A percentile compares a stretch with the other conserved stretches of the same genome.
These are phyloP conservation scores for Macaria liturata DNA, from an alignment of 2,888 invertebrate species.

Conservation along the genomic window DNA sequence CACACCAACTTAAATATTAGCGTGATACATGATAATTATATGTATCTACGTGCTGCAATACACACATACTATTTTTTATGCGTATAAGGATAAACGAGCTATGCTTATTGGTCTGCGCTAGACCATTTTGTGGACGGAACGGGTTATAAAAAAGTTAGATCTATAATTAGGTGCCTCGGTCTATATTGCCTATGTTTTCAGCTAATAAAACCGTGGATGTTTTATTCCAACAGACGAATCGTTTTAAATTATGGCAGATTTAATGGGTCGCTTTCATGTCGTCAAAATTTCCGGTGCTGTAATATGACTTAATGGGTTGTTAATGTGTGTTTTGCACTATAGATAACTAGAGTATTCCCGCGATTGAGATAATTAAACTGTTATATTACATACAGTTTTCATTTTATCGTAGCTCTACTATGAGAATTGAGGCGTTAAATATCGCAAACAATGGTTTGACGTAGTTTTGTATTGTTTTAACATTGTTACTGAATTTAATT, in stretches of 20 bases:
- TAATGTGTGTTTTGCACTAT: constrained; percentile 12
- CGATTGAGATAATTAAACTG: constrained; percentile 6
- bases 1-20: too few relatives aligned
- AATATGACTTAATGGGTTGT: constrained; percentile 22
- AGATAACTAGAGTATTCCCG: constrained; percentile 14
- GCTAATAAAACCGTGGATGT: constrained; percentile 25
- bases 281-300: constrained; percentile 22
- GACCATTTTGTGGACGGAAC: too few relatives aligned
- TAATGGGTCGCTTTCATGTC: constrained; percentile 21
- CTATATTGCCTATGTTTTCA: background rate
- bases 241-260: constrained; percentile 14
- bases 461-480: too few relatives aligned
- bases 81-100: too few relatives aligned
- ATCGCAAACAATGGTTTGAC: constrained; percentile 3
- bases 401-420: constrained; percentile 13
- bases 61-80: too few relatives aligned
- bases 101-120: too few relatives aligned
- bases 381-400: constrained; percentile 1
- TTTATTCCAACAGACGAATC: constrained; percentile 19
- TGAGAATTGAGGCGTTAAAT: constrained; percentile 3
- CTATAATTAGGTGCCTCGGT: too few relatives aligned
- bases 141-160: too few relatives aligned
- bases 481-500: too few relatives aligned
- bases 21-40: too few relatives aligned
- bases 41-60: too few relatives aligned